A percentile compares a stretch with the other conserved stretches of the same genome.
phyloP scores from a whole-genome alignment of 2,113 vertebrate species.

The Junco hyemalis region DNA sequence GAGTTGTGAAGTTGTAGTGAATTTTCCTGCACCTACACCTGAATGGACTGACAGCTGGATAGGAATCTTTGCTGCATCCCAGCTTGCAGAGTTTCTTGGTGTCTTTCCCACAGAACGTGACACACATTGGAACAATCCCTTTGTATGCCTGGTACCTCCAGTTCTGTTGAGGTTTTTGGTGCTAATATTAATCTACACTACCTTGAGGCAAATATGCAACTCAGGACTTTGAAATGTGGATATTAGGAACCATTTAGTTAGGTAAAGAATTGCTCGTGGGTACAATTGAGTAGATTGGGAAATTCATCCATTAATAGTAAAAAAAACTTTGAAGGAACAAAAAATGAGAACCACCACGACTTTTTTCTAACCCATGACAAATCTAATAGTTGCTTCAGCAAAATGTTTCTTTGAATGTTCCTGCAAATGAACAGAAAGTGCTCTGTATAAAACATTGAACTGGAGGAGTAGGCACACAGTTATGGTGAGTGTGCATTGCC shows the following conservation, averaged over 20 bases:
- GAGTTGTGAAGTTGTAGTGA: background rate
- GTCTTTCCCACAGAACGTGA: background rate
- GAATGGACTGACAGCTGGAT: accelerated
- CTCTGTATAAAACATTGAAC: background rate
- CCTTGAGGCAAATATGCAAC: background rate
- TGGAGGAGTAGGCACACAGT: background rate
- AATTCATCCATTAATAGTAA: background rate
- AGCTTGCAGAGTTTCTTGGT: background rate
- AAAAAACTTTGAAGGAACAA: background rate
- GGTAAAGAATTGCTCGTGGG: background rate
- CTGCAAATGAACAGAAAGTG: background rate
- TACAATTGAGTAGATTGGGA: background rate
- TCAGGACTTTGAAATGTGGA: background rate
- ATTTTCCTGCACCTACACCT: background rate
- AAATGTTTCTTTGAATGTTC: background rate
- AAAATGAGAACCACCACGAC: background rate
- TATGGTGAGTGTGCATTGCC: background rate
- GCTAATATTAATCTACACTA: background rate
- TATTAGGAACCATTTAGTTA: background rate
- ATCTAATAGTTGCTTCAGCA: background rate
- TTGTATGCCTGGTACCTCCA: background rate
- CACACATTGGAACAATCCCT: background rate
- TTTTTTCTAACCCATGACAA: background rate
- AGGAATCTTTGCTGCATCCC: background rate
- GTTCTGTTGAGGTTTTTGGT: background rate